Evolutionary conservation across 2,113 vertebrate species (phyloP).

Genomic region (Macaca mulatta): DNA sequence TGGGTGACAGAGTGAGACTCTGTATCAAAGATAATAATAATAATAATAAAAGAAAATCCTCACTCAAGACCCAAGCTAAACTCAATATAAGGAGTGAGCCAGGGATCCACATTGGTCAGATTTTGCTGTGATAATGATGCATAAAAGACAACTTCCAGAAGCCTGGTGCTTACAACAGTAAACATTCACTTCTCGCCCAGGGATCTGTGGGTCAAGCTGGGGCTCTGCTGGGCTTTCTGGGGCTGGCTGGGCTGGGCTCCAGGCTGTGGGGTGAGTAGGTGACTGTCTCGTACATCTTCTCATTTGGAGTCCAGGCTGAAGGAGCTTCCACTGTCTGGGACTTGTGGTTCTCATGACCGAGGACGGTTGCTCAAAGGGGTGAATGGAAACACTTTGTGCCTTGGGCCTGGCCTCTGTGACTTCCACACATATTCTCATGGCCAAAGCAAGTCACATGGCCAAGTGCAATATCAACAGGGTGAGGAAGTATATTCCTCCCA

Average conservation of each 20-base stretch:
- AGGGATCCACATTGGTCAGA: background rate
- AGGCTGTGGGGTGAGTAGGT: background rate
- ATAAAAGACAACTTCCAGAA: background rate
- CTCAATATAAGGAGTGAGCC: background rate
- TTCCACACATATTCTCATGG: constrained; percentile 19
- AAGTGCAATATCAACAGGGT: constrained; percentile 53
- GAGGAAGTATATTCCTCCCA: constrained; percentile 43
- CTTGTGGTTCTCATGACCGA: background rate
- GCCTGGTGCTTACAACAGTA: background rate
- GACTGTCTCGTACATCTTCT: background rate
- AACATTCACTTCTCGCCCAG: background rate
- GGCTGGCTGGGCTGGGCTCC: background rate
- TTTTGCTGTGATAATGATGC: background rate
- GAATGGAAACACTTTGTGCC: background rate
- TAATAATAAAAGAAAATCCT: background rate
- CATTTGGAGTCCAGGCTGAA: background rate
- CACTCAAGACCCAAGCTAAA: background rate
- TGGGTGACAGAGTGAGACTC: no score
- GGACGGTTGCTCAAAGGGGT: constrained; percentile 23
- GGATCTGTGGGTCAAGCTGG: background rate
- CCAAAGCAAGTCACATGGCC: constrained; percentile 34
- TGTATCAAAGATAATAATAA: no score
- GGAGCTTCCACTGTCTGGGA: background rate
- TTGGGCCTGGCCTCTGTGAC: background rate
- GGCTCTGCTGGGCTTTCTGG: background rate